phyloP scores from a whole-genome alignment of 1,140 invertebrate genomes.

The Zaprionus tsacasi region DNA sequence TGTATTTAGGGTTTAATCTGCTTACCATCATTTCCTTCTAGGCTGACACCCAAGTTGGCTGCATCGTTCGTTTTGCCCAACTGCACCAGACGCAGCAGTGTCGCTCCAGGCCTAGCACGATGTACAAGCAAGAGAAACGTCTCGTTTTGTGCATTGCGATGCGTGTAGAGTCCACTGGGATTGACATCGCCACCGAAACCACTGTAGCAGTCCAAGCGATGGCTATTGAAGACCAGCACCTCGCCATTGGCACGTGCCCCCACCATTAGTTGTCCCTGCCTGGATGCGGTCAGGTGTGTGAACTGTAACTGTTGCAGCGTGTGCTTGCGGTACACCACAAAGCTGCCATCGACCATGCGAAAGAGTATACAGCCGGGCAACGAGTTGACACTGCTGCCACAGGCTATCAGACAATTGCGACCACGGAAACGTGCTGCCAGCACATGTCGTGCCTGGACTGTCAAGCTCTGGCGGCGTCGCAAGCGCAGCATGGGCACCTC shows the following conservation, averaged over 20 bases:
- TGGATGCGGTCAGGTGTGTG: slow-evolving; percentile 41
- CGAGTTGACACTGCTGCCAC: slow-evolving; percentile 18
- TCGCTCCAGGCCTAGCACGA: slow-evolving; percentile 7
- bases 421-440: slow-evolving; percentile 53
- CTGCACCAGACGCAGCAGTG: slow-evolving; percentile 69
- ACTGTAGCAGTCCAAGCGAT: slow-evolving; percentile 72
- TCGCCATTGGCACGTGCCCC: slow-evolving; percentile 59
- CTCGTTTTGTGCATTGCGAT: slow-evolving; percentile 59
- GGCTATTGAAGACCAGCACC: slow-evolving; percentile 63
- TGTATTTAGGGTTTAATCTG: not conserved
- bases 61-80: slow-evolving; percentile 39
- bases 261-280: slow-evolving; percentile 54
- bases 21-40: slow-evolving; percentile 54
- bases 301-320: slow-evolving; percentile 47
- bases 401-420: slow-evolving; percentile 66
- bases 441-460: slow-evolving; percentile 52
- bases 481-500: slow-evolving; percentile 32
- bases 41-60: slow-evolving; percentile 15
- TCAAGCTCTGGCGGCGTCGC: slow-evolving; percentile 59
- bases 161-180: slow-evolving; percentile 48
- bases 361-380: slow-evolving; percentile 51
- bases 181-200: slow-evolving; percentile 48
- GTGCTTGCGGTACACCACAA: slow-evolving; percentile 62
- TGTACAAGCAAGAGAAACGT: slow-evolving; percentile 63
- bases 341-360: slow-evolving; percentile 70